Conservation (phyloP, 2,888 invertebrate genomes). For the Nesidiocoris tenuis region DNA sequence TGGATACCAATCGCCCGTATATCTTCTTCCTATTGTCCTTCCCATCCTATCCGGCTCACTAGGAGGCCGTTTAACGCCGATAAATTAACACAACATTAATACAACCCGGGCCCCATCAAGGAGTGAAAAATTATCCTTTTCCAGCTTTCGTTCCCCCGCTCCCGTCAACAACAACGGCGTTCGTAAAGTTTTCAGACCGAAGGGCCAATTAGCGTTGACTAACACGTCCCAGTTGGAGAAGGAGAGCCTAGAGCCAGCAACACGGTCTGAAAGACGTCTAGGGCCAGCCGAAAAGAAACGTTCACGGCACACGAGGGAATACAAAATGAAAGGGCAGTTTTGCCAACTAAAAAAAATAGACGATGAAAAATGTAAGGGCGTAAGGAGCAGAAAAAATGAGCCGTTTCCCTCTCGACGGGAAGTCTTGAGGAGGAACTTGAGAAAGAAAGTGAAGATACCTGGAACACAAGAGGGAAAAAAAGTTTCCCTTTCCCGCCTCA, state of each 20-base stretch:
- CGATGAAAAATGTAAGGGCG: neutral
- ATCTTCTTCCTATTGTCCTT: too few relatives aligned
- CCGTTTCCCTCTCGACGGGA: neutral
- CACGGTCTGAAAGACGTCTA: neutral
- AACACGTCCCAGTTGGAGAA: neutral
- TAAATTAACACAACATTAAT: too few relatives aligned
- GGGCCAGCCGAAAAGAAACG: neutral
- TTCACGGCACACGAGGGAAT: slow-evolving; percentile 4
- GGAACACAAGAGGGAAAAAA: slow-evolving; percentile 55
- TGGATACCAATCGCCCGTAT: too few relatives aligned
- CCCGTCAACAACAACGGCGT: neutral
- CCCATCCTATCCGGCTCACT: too few relatives aligned
- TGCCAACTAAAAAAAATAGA: neutral
- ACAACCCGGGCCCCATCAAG: too few relatives aligned
- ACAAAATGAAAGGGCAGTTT: slow-evolving; percentile 8
- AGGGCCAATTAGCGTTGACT: neutral
- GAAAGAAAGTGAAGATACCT: slow-evolving; percentile 70
- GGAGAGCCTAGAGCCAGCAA: neutral
- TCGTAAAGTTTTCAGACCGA: neutral
- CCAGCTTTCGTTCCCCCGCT: too few relatives aligned
- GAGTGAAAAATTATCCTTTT: neutral
- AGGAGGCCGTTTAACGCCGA: too few relatives aligned
- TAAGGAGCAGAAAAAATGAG: neutral
- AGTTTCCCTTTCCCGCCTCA: neutral
- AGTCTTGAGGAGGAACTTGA: neutral